These are phyloP conservation scores for Agapornis roseicollis DNA, from an alignment of 2,113 vertebrate species.

Conservation along the genomic window DNA sequence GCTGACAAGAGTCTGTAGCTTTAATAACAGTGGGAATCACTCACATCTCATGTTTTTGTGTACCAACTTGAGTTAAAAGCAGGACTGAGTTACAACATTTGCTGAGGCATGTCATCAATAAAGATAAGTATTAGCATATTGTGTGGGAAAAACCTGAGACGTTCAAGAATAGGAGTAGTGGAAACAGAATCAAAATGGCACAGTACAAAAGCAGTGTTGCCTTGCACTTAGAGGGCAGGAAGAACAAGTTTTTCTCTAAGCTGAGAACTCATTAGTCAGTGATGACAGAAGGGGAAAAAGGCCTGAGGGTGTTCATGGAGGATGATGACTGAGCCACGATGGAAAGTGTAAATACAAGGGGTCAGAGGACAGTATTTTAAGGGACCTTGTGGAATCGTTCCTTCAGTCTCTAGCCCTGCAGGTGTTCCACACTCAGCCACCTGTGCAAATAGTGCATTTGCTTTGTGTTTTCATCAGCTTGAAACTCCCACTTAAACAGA, in stretches of 20 bases:
- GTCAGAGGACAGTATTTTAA: background rate
- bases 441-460: background rate
- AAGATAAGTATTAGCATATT: background rate
- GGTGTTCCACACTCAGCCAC: background rate
- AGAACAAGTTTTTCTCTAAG: background rate
- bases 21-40: background rate
- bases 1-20: background rate
- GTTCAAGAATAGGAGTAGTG: background rate
- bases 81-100: background rate
- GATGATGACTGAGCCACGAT: background rate
- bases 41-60: background rate
- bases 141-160: background rate
- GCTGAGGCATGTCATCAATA: background rate
- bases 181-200: slow-evolving; percentile 8
- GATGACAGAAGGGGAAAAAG: slow-evolving; percentile 7
- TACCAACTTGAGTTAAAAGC: background rate
- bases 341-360: background rate
- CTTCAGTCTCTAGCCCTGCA: background rate
- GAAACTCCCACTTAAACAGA: background rate
- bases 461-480: background rate
- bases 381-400: background rate
- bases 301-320: background rate
- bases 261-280: slow-evolving; percentile 15
- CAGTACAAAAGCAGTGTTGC: background rate
- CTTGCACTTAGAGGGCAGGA: background rate